These are phyloP conservation scores for Polypterus senegalus DNA, from an alignment of 2,113 vertebrate species.

Conservation along the genomic window DNA sequence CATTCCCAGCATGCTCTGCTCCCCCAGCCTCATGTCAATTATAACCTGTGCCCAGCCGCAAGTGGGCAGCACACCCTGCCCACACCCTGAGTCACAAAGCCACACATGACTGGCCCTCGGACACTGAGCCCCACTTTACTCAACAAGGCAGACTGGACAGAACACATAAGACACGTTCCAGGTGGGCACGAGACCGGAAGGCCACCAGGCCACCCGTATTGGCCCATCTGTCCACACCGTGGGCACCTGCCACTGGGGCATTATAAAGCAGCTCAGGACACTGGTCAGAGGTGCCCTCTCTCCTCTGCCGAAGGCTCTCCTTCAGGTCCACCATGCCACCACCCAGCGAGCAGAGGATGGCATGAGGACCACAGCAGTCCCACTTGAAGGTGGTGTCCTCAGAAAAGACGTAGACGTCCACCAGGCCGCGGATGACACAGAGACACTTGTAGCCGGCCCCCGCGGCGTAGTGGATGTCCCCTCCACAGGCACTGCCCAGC, in stretches of 20 bases:
- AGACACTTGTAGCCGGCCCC: conserved; percentile 27
- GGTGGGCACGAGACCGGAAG: conserved; percentile 18
- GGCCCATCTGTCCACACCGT: conserved; percentile 21
- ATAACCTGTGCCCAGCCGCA: too few relatives aligned
- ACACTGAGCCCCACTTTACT: too few relatives aligned
- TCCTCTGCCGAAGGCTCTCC: conserved; percentile 13
- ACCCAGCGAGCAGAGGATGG: conserved; percentile 21
- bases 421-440: conserved; percentile 22
- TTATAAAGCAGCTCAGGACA: conserved; percentile 21
- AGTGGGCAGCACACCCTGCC: too few relatives aligned
- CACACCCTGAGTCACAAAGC: too few relatives aligned
- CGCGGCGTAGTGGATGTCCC: conserved; percentile 14
- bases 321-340: conserved; percentile 23
- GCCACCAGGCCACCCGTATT: conserved; percentile 26
- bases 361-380: conserved; percentile 27
- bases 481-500: conserved; percentile 6
- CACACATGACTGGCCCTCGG: too few relatives aligned
- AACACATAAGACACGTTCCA: conserved; percentile 18
- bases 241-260: conserved; percentile 11
- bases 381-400: conserved; percentile 26
- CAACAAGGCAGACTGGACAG: background rate
- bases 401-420: conserved; percentile 23
- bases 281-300: conserved; percentile 10
- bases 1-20: too few relatives aligned
- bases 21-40: too few relatives aligned